phyloP scores from a whole-genome alignment of 2,113 vertebrate genomes.

The Astur gentilis region DNA sequence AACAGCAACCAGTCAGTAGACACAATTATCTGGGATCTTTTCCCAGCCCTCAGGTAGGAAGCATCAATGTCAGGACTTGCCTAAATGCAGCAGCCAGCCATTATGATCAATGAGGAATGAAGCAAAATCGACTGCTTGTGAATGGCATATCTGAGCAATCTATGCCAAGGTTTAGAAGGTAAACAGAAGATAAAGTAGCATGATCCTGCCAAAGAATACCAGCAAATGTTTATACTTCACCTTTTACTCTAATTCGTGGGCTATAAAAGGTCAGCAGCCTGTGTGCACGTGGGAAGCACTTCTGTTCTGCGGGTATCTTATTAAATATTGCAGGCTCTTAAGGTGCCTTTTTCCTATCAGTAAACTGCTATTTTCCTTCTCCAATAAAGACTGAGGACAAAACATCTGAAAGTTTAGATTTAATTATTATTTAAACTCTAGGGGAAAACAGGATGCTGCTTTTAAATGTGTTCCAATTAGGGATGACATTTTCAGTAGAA shows the following conservation, averaged over 20 bases:
- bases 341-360: background rate
- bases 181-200: background rate
- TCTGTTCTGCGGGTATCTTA: background rate
- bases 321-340: background rate
- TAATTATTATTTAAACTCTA: background rate
- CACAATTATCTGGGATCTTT: background rate
- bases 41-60: background rate
- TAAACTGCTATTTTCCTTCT: background rate
- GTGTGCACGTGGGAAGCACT: background rate
- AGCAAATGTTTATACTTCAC: background rate
- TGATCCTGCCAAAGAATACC: background rate
- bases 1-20: background rate
- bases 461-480: background rate
- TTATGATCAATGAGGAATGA: background rate
- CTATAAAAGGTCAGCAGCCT: background rate
- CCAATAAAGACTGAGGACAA: background rate
- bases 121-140: background rate
- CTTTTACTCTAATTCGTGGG: background rate
- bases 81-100: background rate
- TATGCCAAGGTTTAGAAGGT: background rate
- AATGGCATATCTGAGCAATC: background rate
- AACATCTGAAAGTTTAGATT: background rate
- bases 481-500: background rate
- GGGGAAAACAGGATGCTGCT: background rate
- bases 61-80: background rate